Conservation (phyloP, 2,888 invertebrate species). For the Gandaritis pyraliata region DNA sequence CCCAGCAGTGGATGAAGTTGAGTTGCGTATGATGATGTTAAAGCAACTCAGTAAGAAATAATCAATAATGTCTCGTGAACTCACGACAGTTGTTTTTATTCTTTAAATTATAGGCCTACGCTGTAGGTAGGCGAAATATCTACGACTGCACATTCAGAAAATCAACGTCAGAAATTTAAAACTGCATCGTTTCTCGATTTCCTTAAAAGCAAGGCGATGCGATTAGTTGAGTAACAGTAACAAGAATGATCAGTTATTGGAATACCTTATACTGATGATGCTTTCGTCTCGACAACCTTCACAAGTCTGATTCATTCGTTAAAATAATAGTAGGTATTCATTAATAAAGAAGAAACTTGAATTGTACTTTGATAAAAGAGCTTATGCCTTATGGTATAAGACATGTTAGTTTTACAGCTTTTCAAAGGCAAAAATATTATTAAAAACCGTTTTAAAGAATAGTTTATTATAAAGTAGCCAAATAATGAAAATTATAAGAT, state of each 20-base stretch:
- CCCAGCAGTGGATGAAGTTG: no score
- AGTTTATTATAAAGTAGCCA: no score
- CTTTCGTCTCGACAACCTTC: slow-evolving; percentile 65
- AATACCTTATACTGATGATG: slow-evolving; percentile 55
- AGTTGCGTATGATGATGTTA: no score
- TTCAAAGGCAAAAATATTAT: not conserved
- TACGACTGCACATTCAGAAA: no score
- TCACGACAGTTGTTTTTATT: no score
- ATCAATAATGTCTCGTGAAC: no score
- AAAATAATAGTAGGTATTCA: slow-evolving; percentile 22
- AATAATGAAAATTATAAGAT: no score
- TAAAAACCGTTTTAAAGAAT: not conserved
- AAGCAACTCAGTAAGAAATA: no score
- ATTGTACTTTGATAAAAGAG: not conserved
- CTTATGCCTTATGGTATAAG: no score
- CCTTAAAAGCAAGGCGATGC: slow-evolving; percentile 50
- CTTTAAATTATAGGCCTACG: no score
- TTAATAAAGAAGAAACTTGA: not conserved
- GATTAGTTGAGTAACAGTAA: slow-evolving; percentile 38
- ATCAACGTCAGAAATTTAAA: not conserved
- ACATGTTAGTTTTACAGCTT: no score
- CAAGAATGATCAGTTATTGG: slow-evolving; percentile 47
- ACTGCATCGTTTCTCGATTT: slow-evolving; percentile 18
- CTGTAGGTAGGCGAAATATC: no score
- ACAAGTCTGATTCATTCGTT: slow-evolving; percentile 56